Evolutionary conservation across 1,140 invertebrate species (phyloP), one percentile per base, ranked within the genome.

Genomic region (Caerostris extrusa): DNA sequence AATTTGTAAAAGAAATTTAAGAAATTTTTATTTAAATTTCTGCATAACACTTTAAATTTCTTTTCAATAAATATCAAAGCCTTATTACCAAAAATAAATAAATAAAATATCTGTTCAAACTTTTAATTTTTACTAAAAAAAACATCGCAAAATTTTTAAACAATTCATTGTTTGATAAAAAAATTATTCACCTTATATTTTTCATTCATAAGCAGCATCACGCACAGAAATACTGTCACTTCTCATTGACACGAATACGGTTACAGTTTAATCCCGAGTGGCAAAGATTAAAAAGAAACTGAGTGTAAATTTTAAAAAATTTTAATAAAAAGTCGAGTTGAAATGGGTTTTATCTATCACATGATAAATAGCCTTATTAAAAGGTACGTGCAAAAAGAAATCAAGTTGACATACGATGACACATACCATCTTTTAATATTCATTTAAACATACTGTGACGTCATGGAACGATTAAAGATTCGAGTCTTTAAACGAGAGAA

Each of bases 331-430:
- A 50, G 90, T 58, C 17, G 71, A 91, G 17, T 82, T 17, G 17
- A 61, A 91, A 58, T 17, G 71, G 56, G 57, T 53, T 56, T 82
- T 91, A 91, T 91, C 90, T 56, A n/a, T n/a, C 3, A 7, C 7
- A n/a, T 81, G 69, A 77, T 60, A 81, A 91, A 91, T 82, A 34
- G 77, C 69, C n/a, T 71, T 55, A 81, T 91, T 91, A 91, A 91
- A 82, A 91, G 14, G n/a, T 5, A 19, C 90, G 90, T 91, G 90
- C 71, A 7, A 60, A 3, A 71, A 81, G n/a, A 91, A 91, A 17
- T 53, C 71, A 91, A 91, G 50, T 91, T 91, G 69, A 34, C 14
- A 14, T 57, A n/a, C 7, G 14, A 88, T 67, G 86, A 83, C 55
- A 58, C 6, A 14, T 53, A 83, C 34, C 34, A 50, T 77, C 34